phyloP scores from a whole-genome alignment of 2,797 vertebrate genomes.

The Tragopan temminckii region DNA sequence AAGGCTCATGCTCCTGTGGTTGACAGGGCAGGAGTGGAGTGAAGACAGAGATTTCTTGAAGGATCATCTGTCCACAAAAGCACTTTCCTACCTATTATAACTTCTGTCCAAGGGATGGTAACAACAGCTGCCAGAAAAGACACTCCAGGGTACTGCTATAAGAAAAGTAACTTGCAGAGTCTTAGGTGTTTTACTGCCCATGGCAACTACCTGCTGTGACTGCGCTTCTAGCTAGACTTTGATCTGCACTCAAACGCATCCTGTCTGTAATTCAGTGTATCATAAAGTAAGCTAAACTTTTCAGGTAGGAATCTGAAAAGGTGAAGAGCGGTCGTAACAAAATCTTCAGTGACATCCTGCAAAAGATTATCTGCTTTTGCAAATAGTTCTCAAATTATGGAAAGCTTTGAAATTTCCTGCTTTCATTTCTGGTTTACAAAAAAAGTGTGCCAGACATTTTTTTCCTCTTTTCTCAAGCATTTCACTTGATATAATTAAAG shows the following conservation, averaged over 20 bases:
- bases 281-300: background rate
- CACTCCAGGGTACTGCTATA: background rate
- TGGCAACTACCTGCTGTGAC: background rate
- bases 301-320: background rate
- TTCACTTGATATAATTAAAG: background rate
- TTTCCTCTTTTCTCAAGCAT: background rate
- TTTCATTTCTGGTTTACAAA: background rate
- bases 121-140: background rate
- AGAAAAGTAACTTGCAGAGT: background rate
- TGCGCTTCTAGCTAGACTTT: slow-evolving; percentile 16
- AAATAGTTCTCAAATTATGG: background rate
- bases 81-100: background rate
- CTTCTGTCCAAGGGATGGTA: background rate
- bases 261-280: background rate
- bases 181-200: background rate
- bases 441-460: background rate
- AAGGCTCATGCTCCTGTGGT: background rate
- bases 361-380: background rate
- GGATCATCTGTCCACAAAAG: background rate
- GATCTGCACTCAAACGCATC: background rate
- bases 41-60: background rate
- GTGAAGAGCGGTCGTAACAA: background rate
- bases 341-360: background rate
- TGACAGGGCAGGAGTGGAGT: background rate
- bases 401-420: background rate